A percentile compares a stretch with the other conserved stretches of the same genome.
Evolutionary conservation across 2,888 invertebrate species (phyloP).

Genomic region (Malthinus flaveolus): DNA sequence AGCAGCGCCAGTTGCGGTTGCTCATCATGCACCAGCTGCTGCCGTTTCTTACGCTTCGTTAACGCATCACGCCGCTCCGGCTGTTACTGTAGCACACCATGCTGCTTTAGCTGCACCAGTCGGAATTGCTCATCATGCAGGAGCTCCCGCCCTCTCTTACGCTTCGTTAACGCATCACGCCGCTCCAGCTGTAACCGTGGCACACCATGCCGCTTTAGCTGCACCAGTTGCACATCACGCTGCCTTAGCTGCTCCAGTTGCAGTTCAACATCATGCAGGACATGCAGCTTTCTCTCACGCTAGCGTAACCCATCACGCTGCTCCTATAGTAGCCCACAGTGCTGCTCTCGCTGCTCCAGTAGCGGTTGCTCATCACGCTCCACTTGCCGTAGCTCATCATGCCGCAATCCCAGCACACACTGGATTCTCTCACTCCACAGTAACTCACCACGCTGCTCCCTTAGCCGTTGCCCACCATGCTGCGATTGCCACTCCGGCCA

Average conservation of each 20-base stretch:
- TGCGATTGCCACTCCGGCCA: slow-evolving; percentile 38
- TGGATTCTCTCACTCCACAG: neutral
- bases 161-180: neutral
- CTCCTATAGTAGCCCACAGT: neutral
- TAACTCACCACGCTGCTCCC: slow-evolving; percentile 1
- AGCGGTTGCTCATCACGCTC: neutral
- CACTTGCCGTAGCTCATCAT: neutral
- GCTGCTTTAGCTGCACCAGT: neutral
- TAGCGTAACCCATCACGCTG: no score
- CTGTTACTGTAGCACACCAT: neutral
- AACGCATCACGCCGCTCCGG: neutral
- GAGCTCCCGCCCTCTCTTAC: neutral
- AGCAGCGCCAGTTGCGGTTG: neutral
- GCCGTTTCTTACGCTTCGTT: neutral
- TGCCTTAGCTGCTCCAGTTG: neutral
- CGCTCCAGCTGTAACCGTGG: neutral
- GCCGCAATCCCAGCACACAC: neutral
- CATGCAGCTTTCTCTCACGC: no score
- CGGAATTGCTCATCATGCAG: neutral
- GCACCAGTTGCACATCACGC: slow-evolving; percentile 8
- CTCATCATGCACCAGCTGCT: neutral
- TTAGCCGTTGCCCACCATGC: slow-evolving; percentile 6
- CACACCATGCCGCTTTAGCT: slow-evolving; percentile 2
- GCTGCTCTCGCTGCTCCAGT: neutral
- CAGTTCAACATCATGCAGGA: neutral